Percentiles rank a stretch among this genome's conserved stretches.
These are phyloP conservation scores for Onchidella celtica DNA, from an alignment of 2,888 invertebrate genomes.

Conservation along the genomic window DNA sequence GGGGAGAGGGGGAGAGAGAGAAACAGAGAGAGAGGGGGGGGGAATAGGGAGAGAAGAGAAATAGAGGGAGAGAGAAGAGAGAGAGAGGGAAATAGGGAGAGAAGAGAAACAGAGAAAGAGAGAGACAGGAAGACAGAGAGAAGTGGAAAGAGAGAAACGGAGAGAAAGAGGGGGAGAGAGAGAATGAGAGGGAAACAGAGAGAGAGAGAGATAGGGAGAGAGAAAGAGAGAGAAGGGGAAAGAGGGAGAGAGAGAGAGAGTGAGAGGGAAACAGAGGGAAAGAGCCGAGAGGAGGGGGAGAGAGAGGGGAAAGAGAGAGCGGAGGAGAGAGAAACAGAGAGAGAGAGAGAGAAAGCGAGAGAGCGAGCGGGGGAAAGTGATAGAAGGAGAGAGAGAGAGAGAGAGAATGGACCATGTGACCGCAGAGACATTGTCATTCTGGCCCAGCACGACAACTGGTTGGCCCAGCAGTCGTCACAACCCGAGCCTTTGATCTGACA, in stretches of 20 bases:
- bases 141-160: neutral
- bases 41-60: neutral
- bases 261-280: too few relatives aligned
- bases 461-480: too few relatives aligned
- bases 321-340: neutral
- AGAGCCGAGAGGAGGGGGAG: too few relatives aligned
- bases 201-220: neutral
- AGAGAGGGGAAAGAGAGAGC: neutral
- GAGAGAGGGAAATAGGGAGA: neutral
- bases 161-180: too few relatives aligned
- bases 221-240: conserved; percentile 10
- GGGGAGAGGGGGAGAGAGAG: neutral
- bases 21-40: neutral
- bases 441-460: too few relatives aligned
- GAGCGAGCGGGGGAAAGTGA: too few relatives aligned
- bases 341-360: neutral
- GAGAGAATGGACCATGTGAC: too few relatives aligned
- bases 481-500: too few relatives aligned
- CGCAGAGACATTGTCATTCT: too few relatives aligned
- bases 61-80: neutral
- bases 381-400: too few relatives aligned
- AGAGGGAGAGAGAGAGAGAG: conserved; percentile 20
- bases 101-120: neutral
- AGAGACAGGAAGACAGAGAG: neutral
- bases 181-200: too few relatives aligned